phyloP scores from a whole-genome alignment of 2,888 invertebrate genomes.

The Caenorhabditis sp. region DNA sequence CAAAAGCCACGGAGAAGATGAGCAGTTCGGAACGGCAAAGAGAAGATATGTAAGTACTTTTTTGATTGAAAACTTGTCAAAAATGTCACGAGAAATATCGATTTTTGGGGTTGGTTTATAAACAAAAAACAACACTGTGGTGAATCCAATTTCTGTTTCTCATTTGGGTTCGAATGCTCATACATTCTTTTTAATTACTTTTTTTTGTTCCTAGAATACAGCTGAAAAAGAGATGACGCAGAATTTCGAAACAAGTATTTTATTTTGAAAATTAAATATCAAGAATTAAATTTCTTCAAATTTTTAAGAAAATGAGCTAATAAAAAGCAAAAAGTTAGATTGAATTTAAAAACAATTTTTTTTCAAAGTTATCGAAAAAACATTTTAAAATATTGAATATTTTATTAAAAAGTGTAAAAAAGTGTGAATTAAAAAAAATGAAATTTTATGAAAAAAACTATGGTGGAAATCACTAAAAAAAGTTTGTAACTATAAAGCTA shows the following conservation, averaged over 20 bases:
- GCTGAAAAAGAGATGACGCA: neutral
- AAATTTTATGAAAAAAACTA: too few species aligned
- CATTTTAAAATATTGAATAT: too few species aligned
- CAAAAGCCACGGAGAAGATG: conserved; percentile 75
- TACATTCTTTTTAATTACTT: neutral
- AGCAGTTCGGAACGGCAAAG: conserved; percentile 99
- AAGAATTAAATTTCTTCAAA: conserved; percentile 10
- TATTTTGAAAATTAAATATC: too few species aligned
- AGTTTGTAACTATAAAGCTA: too few species aligned
- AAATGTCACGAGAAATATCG: neutral
- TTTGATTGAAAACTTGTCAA: neutral
- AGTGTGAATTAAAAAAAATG: too few species aligned
- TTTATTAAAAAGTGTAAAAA: too few species aligned
- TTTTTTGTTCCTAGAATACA: neutral
- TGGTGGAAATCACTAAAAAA: too few species aligned
- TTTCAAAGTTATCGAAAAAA: too few species aligned
- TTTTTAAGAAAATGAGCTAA: conserved; percentile 3
- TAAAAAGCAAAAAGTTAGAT: too few species aligned
- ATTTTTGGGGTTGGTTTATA: neutral
- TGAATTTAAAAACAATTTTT: too few species aligned
- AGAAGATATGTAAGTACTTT: conserved; percentile 93
- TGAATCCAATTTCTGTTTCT: neutral
- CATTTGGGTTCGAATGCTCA: neutral
- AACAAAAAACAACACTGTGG: neutral
- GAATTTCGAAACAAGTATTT: neutral